Evolutionary conservation across 2,797 vertebrate species (phyloP), one percentile per base, ranked within the genome.

Genomic region (Melanotaenia pygmaea): DNA sequence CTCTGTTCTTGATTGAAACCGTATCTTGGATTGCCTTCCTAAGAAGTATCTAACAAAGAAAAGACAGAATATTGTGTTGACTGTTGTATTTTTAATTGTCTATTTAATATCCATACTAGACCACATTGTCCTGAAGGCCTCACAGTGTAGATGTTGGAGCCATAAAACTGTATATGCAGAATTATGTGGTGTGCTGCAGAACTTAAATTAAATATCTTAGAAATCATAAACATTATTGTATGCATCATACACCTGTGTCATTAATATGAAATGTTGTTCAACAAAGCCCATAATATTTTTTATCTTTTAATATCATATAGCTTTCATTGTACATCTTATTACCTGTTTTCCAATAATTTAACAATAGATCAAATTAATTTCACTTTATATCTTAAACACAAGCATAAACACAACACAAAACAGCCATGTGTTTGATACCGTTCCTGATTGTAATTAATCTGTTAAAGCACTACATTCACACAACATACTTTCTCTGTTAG

Each of bases 71-170:
- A 47, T 43, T 63, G 28, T 66, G 54, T 58, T 59, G 70, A 72
- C 69, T 26, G 59, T 4, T 22, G 34, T 13, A 70, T 64, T 63
- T 54, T 72, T 80, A 56, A 62, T 54, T 38, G 37, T 32, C 16
- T 38, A 54, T 64, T 47, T 81, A 67, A 70, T 53, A 50, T 59
- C 63, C 37, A 35, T 57, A 53, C 18, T n/a, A 13, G 7, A 32
- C 12, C 64, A 79, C 34, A 57, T 12, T 74, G 7, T 84, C 76
- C 83, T 77, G n/a, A 71, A 3, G 28, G 45, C 34, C 18, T 57
- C 38, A 0, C 1, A 72, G 59, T 57, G 45, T 68, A 75, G 67
- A 50, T 74, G 58, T 43, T 64, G 43, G 70, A 80, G 57, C 66
- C 74, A 74, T 73, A 65, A 70, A 81, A 81, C 77, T 38, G 47